Percentiles rank a stretch among this genome's conserved stretches.
Conservation (phyloP, 2,113 vertebrate species). For the Poeciliopsis retropinna region DNA sequence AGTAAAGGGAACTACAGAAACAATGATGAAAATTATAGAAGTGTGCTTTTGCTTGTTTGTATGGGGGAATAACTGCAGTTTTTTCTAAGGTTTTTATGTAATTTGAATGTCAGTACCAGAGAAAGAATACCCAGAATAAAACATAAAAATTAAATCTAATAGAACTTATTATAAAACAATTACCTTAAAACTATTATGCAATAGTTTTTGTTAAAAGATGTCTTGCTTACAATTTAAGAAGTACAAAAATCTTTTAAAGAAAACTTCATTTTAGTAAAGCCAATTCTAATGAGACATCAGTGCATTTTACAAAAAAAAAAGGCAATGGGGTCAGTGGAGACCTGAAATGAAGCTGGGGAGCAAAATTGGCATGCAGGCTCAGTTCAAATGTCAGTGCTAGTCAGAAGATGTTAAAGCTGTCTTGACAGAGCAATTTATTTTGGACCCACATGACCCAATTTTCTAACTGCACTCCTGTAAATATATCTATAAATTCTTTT, state of each 20-base stretch:
- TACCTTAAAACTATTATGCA: too few relatives aligned
- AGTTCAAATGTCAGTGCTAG: slow-evolving; percentile 69
- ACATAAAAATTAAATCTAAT: background rate
- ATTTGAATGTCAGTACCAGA: too few relatives aligned
- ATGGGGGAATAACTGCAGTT: too few relatives aligned
- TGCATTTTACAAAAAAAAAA: slow-evolving; percentile 50
- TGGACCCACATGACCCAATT: slow-evolving; percentile 59
- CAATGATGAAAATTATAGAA: background rate
- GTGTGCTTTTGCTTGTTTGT: too few relatives aligned
- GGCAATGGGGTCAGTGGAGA: slow-evolving; percentile 45
- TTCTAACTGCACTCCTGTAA: slow-evolving; percentile 52
- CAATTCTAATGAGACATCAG: slow-evolving; percentile 40
- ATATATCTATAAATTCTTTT: slow-evolving; percentile 67
- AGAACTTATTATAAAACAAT: background rate
- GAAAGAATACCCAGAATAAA: background rate
- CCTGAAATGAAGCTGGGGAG: slow-evolving; percentile 47
- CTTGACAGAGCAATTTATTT: slow-evolving; percentile 69
- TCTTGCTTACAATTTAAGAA: slow-evolving; percentile 3
- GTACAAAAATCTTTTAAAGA: background rate
- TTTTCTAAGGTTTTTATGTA: too few relatives aligned
- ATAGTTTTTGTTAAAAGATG: background rate
- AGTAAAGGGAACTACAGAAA: background rate
- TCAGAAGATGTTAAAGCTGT: slow-evolving; percentile 61
- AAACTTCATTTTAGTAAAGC: slow-evolving; percentile 24
- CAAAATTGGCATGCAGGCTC: slow-evolving; percentile 60